Conservation (phyloP, 2,113 vertebrate species). For the Egretta garzetta region DNA sequence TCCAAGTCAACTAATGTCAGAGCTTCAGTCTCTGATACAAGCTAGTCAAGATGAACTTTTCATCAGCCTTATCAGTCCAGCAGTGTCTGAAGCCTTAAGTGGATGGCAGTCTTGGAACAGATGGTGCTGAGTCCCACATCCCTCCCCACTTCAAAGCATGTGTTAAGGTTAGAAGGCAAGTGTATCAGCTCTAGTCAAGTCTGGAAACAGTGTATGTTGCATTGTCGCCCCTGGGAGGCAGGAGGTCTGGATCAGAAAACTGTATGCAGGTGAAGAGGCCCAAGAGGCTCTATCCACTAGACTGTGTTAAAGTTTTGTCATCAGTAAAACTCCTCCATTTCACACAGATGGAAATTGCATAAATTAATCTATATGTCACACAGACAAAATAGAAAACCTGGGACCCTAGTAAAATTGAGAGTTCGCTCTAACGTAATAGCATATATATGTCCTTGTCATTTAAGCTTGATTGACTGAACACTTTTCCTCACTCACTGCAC, state of each 20-base stretch:
- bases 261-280: neutral
- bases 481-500: neutral
- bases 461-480: neutral
- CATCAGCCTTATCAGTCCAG: neutral
- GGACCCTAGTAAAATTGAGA: neutral
- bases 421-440: neutral
- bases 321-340: neutral
- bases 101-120: neutral
- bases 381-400: neutral
- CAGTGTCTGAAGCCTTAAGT: neutral
- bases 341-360: neutral
- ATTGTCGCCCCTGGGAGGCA: neutral
- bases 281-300: neutral
- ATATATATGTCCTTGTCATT: neutral
- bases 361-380: neutral
- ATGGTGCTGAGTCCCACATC: fast-evolving
- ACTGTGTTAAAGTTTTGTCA: neutral
- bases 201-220: fast-evolving
- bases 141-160: neutral
- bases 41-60: neutral
- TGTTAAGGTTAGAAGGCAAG: neutral
- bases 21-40: neutral
- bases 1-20: neutral
- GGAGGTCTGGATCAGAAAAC: neutral
- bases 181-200: neutral